phyloP scores from a whole-genome alignment of 2,888 invertebrate species.

The Volucella inflata region DNA sequence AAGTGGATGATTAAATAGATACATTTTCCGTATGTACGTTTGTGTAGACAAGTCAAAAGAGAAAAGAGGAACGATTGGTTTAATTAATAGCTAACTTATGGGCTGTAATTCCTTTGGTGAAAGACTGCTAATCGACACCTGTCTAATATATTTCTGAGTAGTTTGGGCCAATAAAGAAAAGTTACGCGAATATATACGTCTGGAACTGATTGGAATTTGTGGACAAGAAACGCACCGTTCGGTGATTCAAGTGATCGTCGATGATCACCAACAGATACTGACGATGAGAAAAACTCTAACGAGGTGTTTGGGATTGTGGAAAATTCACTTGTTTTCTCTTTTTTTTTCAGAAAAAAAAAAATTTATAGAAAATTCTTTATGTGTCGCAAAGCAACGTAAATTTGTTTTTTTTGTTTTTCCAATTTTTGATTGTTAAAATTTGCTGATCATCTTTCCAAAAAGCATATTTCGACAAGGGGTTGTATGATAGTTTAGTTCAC shows the following conservation, averaged over 20 bases:
- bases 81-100: slow-evolving; percentile 12
- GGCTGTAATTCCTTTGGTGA: neutral
- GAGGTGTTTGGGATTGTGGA: slow-evolving; percentile 40
- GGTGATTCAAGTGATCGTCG: slow-evolving; percentile 58
- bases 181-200: neutral
- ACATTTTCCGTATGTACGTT: neutral
- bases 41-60: slow-evolving; percentile 8
- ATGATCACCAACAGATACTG: slow-evolving; percentile 78
- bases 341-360: slow-evolving; percentile 3
- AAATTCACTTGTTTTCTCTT: slow-evolving; percentile 36
- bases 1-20: slow-evolving; percentile 3
- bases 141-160: slow-evolving; percentile 4
- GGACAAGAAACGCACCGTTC: slow-evolving; percentile 17
- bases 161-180: slow-evolving; percentile 77
- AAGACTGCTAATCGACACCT: slow-evolving; percentile 44
- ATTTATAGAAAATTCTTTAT: slow-evolving; percentile 20
- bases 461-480: neutral
- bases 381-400: slow-evolving; percentile 23
- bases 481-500: slow-evolving; percentile 18
- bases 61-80: slow-evolving; percentile 7
- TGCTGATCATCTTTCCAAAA: slow-evolving; percentile 37
- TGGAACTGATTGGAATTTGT: neutral
- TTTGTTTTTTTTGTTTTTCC: slow-evolving; percentile 26
- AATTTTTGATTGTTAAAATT: slow-evolving; percentile 11
- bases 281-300: slow-evolving; percentile 64